Percentiles rank a stretch among this genome's conserved stretches.
phyloP scores from a whole-genome alignment of 2,888 invertebrate species.

The Calliscelio sp. region DNA sequence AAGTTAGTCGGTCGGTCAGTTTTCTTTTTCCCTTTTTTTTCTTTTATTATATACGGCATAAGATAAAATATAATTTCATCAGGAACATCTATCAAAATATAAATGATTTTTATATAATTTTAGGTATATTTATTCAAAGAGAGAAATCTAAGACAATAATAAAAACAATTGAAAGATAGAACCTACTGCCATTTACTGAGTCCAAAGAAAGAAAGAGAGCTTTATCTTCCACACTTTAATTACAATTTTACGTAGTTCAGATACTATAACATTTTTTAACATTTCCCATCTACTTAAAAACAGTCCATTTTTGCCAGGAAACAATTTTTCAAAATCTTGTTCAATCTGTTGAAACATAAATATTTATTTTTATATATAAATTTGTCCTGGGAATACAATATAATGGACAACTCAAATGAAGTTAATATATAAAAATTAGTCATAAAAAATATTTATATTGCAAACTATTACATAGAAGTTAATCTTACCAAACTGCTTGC shows the following conservation, averaged over 20 bases:
- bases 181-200: background rate
- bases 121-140: no score
- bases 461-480: background rate
- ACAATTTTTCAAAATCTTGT: slow-evolving; percentile 38
- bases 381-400: no score
- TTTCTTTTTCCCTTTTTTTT: slow-evolving; percentile 14
- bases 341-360: slow-evolving; percentile 21
- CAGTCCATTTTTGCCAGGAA: slow-evolving; percentile 12
- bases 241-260: slow-evolving; percentile 14
- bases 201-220: background rate
- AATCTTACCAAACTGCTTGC: slow-evolving; percentile 37
- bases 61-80: slow-evolving; percentile 33
- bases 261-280: background rate
- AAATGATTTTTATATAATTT: background rate
- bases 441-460: background rate
- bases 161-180: background rate
- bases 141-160: no score
- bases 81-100: slow-evolving; percentile 25
- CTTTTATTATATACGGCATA: slow-evolving; percentile 24
- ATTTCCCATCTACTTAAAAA: slow-evolving; percentile 13
- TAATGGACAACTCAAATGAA: background rate
- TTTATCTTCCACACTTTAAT: slow-evolving; percentile 25
- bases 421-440: background rate
- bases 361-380: background rate
- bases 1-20: background rate